Evolutionary conservation across 2,888 invertebrate genomes (phyloP).

Genomic region (Chromoteleia sp.): DNA sequence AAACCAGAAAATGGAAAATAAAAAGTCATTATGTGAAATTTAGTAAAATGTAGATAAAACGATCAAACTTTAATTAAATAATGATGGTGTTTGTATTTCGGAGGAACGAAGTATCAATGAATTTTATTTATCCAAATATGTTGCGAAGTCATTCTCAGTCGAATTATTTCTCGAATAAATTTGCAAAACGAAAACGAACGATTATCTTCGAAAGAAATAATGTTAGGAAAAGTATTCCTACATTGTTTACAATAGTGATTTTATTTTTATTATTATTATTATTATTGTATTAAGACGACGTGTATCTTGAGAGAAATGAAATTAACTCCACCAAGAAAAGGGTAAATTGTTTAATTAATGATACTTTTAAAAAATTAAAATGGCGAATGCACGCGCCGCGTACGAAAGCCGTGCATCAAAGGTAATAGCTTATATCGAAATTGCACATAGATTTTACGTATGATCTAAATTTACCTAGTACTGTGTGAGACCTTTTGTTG

Average conservation of each 20-base stretch:
- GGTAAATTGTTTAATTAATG: constrained; percentile 6
- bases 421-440: constrained; percentile 46
- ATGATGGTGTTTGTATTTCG: background rate
- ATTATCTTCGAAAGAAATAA: too few species aligned
- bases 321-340: background rate
- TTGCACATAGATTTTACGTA: constrained; percentile 12
- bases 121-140: too few species aligned
- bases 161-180: too few species aligned
- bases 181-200: background rate
- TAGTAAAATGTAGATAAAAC: background rate
- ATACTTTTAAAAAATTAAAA: constrained; percentile 16
- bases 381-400: background rate
- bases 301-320: too few species aligned
- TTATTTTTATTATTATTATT: too few species aligned
- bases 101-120: background rate
- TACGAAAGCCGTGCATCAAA: constrained; percentile 35
- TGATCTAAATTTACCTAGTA: constrained; percentile 75
- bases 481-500: constrained; percentile 75
- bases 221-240: too few species aligned
- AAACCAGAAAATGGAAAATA: background rate
- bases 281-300: too few species aligned
- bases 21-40: constrained; percentile 7
- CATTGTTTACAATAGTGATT: too few species aligned
- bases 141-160: too few species aligned
- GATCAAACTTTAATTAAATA: constrained; percentile 25